These are phyloP conservation scores for Sebastes matsubarae DNA, from an alignment of 2,797 vertebrate species.

Conservation along the genomic window DNA sequence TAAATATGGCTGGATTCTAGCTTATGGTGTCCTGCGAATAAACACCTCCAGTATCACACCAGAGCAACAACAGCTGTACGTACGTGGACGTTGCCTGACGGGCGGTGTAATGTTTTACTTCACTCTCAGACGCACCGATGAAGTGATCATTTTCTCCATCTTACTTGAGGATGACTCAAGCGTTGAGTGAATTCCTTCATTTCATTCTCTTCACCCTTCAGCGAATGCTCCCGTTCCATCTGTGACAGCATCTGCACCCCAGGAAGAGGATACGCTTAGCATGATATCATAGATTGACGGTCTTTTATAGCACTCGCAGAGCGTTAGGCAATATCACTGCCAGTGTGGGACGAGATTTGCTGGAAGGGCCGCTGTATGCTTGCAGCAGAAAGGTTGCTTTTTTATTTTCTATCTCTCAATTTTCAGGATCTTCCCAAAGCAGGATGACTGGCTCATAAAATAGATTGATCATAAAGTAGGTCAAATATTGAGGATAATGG, in stretches of 20 bases:
- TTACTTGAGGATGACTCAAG: slow-evolving; percentile 48
- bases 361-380: slow-evolving; percentile 25
- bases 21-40: slow-evolving; percentile 21
- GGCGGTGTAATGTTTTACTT: slow-evolving; percentile 6
- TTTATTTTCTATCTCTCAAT: slow-evolving; percentile 22
- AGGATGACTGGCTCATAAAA: neutral
- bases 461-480: slow-evolving; percentile 36
- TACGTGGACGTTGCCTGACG: neutral
- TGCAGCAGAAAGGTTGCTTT: slow-evolving; percentile 18
- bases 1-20: slow-evolving; percentile 2
- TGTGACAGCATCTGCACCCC: slow-evolving; percentile 51
- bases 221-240: slow-evolving; percentile 51
- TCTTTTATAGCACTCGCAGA: slow-evolving; percentile 64
- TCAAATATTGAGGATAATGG: slow-evolving; percentile 7
- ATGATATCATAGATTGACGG: slow-evolving; percentile 58
- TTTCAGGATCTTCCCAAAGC: slow-evolving; percentile 27
- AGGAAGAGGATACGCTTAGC: slow-evolving; percentile 59
- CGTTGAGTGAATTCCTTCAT: slow-evolving; percentile 50
- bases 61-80: slow-evolving; percentile 10
- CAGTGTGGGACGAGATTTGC: slow-evolving; percentile 56
- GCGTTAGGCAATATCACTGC: slow-evolving; percentile 51
- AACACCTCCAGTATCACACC: slow-evolving; percentile 9
- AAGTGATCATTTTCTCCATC: slow-evolving; percentile 43
- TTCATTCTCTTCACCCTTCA: slow-evolving; percentile 44
- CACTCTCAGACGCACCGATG: slow-evolving; percentile 17